Conservation (phyloP, 2,797 vertebrate species). For the Catharus ustulatus region DNA sequence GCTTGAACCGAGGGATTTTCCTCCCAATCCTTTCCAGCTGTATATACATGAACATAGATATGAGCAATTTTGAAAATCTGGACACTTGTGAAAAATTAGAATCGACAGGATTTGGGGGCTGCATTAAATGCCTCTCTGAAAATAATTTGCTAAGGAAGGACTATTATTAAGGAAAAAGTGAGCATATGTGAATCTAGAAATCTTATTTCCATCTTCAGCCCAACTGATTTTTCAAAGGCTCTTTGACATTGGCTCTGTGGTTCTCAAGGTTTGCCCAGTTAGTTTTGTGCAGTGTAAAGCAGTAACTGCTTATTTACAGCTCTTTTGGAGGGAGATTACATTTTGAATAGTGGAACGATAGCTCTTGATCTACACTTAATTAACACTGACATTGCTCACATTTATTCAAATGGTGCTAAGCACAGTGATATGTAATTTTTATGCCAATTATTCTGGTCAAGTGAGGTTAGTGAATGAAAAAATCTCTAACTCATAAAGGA, state of each 20-base stretch:
- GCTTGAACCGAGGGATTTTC: not conserved
- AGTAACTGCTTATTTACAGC: not conserved
- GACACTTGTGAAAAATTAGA: not conserved
- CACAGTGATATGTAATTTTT: slow-evolving; percentile 15
- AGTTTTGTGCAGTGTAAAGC: not conserved
- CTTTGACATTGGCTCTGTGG: not conserved
- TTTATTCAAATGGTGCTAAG: slow-evolving; percentile 41
- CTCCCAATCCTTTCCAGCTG: not conserved
- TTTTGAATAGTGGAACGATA: not conserved
- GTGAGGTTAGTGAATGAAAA: slow-evolving; percentile 40
- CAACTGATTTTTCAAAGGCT: not conserved
- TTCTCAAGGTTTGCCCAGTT: slow-evolving; percentile 17
- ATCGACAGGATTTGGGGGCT: not conserved
- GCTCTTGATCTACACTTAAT: slow-evolving; percentile 42
- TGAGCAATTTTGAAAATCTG: not conserved
- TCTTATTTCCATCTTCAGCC: not conserved
- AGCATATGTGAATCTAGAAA: not conserved
- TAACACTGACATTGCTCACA: slow-evolving; percentile 17
- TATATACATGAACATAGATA: not conserved
- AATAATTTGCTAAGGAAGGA: not conserved
- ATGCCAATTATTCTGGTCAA: slow-evolving; percentile 48
- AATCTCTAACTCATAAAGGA: not conserved
- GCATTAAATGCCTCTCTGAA: not conserved
- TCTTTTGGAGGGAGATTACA: slow-evolving; percentile 26
- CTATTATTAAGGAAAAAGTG: not conserved